Conservation (phyloP, 2,888 invertebrate genomes). For the Pseudococcus viburni region DNA sequence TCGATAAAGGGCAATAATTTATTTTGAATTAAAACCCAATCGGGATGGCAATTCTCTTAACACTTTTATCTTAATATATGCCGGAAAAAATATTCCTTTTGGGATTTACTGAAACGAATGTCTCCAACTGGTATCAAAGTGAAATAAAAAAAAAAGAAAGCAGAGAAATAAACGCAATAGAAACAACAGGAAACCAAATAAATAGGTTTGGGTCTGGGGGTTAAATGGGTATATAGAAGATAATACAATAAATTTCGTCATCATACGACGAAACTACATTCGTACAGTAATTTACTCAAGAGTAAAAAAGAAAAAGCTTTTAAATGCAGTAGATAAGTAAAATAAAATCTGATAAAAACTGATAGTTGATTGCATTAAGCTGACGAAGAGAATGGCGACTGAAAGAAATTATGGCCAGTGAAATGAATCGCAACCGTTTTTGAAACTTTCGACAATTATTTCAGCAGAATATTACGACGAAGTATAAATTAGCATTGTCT, state of each 20-base stretch:
- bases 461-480: slow-evolving; percentile 1
- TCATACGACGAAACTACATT: slow-evolving; percentile 31
- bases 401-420: neutral
- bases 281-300: neutral
- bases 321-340: neutral
- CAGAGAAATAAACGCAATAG: slow-evolving; percentile 14
- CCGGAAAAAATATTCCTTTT: slow-evolving; percentile 3
- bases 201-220: neutral
- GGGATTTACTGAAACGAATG: neutral
- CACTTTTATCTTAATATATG: slow-evolving; percentile 15
- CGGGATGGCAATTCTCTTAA: neutral
- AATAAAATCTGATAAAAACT: slow-evolving; percentile 43
- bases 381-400: neutral
- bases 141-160: slow-evolving; percentile 3
- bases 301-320: slow-evolving; percentile 27
- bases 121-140: neutral
- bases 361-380: slow-evolving; percentile 14
- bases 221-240: slow-evolving; percentile 9
- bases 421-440: neutral
- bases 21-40: neutral
- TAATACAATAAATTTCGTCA: slow-evolving; percentile 50
- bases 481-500: slow-evolving; percentile 27
- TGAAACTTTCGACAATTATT: slow-evolving; percentile 30
- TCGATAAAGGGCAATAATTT: slow-evolving; percentile 3
- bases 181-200: slow-evolving; percentile 48